A percentile compares a stretch with the other conserved stretches of the same genome.
Conservation (phyloP, 2,888 invertebrate species). For the Folsomia candida region DNA sequence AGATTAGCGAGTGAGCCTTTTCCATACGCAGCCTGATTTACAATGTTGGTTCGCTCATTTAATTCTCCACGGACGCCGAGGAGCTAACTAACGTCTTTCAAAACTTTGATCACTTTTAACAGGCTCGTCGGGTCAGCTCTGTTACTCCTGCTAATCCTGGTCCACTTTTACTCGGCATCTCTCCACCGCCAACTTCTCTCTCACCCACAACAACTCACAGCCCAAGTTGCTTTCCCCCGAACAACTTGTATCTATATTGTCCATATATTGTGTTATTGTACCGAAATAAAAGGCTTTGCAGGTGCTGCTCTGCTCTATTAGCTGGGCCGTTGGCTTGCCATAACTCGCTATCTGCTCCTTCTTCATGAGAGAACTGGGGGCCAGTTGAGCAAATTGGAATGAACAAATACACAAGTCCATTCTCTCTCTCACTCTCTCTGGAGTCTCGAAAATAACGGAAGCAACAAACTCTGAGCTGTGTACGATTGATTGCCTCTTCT, state of each 20-base stretch:
- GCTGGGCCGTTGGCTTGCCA: no score
- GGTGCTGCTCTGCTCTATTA: no score
- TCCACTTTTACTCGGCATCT: no score
- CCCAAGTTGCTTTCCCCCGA: no score
- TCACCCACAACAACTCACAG: not conserved
- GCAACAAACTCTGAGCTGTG: slow-evolving; percentile 47
- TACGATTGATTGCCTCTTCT: slow-evolving; percentile 50
- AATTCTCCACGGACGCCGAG: not conserved
- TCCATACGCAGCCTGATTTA: not conserved
- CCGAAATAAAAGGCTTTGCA: not conserved
- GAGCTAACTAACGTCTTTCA: not conserved
- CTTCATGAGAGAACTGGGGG: no score
- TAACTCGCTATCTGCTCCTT: no score
- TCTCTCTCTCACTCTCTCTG: slow-evolving; percentile 3
- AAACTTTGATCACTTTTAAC: slow-evolving; percentile 6
- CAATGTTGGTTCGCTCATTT: not conserved
- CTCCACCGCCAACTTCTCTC: no score
- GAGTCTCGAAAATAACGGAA: slow-evolving; percentile 7
- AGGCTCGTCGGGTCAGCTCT: not conserved
- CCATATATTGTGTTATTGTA: no score
- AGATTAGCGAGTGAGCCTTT: slow-evolving; percentile 37
- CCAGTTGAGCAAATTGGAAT: not conserved
- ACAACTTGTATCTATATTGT: no score
- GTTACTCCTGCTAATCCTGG: not conserved
- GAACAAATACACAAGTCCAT: not conserved